Base-by-base conservation (phyloP, 2,113 vertebrate genomes). In the Podilymbus podiceps region DNA sequence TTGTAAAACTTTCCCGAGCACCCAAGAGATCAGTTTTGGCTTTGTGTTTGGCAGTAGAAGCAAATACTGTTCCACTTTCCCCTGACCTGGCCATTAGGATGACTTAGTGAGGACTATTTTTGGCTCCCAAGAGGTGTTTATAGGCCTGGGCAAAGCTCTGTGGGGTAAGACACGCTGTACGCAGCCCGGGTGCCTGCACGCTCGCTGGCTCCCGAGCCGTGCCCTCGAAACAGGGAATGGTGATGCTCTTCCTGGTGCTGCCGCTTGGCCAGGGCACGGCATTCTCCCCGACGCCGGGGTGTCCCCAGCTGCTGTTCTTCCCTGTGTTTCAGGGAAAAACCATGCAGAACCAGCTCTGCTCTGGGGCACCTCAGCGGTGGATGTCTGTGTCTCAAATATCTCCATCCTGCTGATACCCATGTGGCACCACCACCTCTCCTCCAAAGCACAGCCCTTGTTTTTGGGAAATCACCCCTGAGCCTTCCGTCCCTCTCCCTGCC, bases 161-260 rank as follows among this genome's bases (percentile, higher is more conserved):
- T 23, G 30, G 30, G 64, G 42, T 25, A 5, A 49, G 25, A 11
- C 16, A 21, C 2, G 5, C 14, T 15, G 58, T 59, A 15, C 4
- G 4, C 49, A 33, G 75, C 38, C 33, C 0, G 0, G 17, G 22
- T 49, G 63, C 25, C 52, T 9, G 1, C 3, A 1, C 1, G 12
- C 56, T 46, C 4, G 7, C 40, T 15, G 47, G 11, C 23, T 49
- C 49, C 66, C 2, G 1, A 40, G 28, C 50, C 75, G 10, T 49
- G 75, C 42, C 58, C 50, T 49, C 1, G 1, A 50, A 20, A 42
- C 0, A 1, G 33, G 55, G 77, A 52, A 59, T 5, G 50, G 24
- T 24, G 46, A 16, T 18, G 42, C 33, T 46, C 15, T 38, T 24
- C 44, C 56, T 1, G 1, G 40, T n/a, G 42, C 35, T 35, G n/a